A percentile compares a stretch with the other conserved stretches of the same genome.
These are phyloP conservation scores for Dione vanillae DNA, from an alignment of 2,888 invertebrate genomes.

Conservation along the genomic window DNA sequence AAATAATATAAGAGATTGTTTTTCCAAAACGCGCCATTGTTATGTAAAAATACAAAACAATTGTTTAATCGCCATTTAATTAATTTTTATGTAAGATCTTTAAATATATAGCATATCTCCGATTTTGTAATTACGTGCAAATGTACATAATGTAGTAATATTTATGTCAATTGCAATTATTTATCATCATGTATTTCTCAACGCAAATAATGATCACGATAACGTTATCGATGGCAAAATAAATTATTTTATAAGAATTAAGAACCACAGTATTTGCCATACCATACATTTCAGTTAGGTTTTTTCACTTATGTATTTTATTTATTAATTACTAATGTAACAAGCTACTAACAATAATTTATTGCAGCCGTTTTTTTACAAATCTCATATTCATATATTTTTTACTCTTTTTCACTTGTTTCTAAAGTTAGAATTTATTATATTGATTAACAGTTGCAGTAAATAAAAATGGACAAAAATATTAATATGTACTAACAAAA, in stretches of 20 bases:
- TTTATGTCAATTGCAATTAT: not conserved
- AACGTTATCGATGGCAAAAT: constrained; percentile 22
- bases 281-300: not conserved
- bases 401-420: not conserved
- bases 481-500: not conserved
- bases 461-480: not conserved
- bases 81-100: not conserved
- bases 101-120: not conserved
- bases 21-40: not conserved
- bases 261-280: not conserved
- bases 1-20: not conserved
- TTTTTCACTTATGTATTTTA: not conserved
- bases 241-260: not conserved
- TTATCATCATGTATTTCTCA: constrained; percentile 11
- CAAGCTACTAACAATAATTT: not conserved
- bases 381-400: not conserved
- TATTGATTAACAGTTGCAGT: not conserved
- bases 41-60: not conserved
- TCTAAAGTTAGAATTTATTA: not conserved
- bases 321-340: not conserved
- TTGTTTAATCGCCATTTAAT: not conserved
- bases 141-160: not conserved
- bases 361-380: not conserved
- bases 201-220: constrained; percentile 22
- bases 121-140: not conserved